A percentile compares a stretch with the other conserved stretches of the same genome.
phyloP scores from a whole-genome alignment of 2,888 invertebrate species.

The Cosmopolites sordidus region DNA sequence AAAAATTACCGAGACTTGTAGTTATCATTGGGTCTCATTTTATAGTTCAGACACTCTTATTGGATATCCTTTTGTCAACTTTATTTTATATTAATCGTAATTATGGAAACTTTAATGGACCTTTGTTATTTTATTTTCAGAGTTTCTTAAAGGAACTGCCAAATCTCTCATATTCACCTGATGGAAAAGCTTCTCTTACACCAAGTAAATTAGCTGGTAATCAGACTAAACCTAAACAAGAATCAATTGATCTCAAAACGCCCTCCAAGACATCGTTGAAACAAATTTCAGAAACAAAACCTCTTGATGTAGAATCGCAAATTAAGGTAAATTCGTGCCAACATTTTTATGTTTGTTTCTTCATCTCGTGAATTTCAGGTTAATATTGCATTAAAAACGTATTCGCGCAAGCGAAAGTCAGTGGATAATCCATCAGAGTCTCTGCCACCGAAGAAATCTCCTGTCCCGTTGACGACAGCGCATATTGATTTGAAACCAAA shows the following conservation, averaged over 20 bases:
- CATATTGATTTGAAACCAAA: conserved; percentile 12
- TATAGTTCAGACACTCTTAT: too few species aligned
- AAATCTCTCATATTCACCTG: neutral
- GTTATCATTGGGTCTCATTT: too few species aligned
- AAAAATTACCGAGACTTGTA: too few species aligned
- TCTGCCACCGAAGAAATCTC: conserved; percentile 24
- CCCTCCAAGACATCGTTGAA: conserved; percentile 14
- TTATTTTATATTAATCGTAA: too few species aligned
- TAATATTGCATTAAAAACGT: conserved; percentile 43
- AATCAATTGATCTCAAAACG: conserved; percentile 5
- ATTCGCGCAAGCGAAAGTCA: conserved; percentile 45
- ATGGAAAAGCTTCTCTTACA: conserved; percentile 8
- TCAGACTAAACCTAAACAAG: conserved; percentile 14
- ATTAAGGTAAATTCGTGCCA: conserved; percentile 32
- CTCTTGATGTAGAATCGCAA: conserved; percentile 38
- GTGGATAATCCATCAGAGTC: conserved; percentile 26
- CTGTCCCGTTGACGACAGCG: conserved; percentile 2
- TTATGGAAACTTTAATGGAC: too few species aligned
- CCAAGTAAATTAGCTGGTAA: conserved; percentile 7
- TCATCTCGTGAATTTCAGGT: too few species aligned
- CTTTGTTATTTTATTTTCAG: conserved; percentile 5
- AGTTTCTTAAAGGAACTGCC: conserved; percentile 12
- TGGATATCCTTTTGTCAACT: too few species aligned
- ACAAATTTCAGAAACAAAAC: conserved; percentile 17
- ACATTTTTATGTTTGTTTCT: neutral